These are phyloP conservation scores for Boulengeromyrus knoepffleri DNA, from an alignment of 2,113 vertebrate species.

Conservation along the genomic window DNA sequence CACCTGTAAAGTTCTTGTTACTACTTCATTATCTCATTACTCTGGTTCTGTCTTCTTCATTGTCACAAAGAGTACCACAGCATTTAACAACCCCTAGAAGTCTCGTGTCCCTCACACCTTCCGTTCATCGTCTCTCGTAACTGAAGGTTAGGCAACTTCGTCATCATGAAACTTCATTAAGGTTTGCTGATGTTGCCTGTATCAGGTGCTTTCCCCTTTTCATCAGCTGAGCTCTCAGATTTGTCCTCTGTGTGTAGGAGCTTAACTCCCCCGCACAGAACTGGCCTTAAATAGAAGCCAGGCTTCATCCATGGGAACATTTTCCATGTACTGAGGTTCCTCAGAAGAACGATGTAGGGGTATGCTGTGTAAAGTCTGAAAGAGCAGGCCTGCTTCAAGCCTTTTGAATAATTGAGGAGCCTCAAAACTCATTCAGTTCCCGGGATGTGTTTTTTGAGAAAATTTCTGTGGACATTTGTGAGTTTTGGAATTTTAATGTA, in stretches of 20 bases:
- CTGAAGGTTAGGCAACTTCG: not conserved
- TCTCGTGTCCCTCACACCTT: not conserved
- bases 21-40: not conserved
- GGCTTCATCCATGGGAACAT: not conserved
- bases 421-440: not conserved
- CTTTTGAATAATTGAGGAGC: not conserved
- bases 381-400: not conserved
- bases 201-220: not conserved
- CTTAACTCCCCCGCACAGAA: not conserved
- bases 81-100: not conserved
- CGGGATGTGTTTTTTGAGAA: not conserved
- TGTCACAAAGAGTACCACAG: not conserved
- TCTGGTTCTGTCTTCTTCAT: not conserved
- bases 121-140: not conserved
- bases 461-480: not conserved
- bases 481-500: not conserved
- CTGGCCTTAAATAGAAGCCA: not conserved
- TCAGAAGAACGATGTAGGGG: not conserved
- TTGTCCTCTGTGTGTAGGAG: not conserved
- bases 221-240: not conserved
- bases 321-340: not conserved
- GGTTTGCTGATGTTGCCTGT: not conserved
- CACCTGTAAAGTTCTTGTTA: not conserved
- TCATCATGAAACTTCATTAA: not conserved
- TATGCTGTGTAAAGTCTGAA: not conserved